These are phyloP conservation scores for Phasianus colchicus DNA, from an alignment of 2,113 vertebrate species.

Conservation along the genomic window DNA sequence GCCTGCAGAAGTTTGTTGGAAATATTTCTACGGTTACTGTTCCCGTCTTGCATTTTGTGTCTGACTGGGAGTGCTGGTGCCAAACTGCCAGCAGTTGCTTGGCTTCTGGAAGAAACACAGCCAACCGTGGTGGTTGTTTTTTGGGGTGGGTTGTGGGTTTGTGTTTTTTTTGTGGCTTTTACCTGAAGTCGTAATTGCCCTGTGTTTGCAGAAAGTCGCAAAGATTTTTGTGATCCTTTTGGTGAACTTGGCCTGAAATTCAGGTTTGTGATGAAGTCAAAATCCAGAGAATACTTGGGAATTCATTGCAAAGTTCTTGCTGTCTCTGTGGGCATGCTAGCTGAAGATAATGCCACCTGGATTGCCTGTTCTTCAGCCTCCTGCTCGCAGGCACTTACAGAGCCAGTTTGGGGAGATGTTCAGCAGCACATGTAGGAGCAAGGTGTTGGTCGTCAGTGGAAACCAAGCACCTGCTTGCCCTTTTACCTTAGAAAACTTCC, in stretches of 20 bases:
- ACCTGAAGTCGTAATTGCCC: background rate
- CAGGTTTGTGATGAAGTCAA: background rate
- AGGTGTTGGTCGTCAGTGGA: slow-evolving; percentile 8
- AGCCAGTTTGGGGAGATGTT: slow-evolving; percentile 33
- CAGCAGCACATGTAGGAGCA: slow-evolving; percentile 2
- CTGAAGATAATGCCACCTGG: slow-evolving; percentile 29
- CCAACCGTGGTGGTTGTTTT: background rate
- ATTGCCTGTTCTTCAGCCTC: background rate
- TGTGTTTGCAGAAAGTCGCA: background rate
- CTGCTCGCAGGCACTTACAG: background rate
- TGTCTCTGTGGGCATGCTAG: background rate
- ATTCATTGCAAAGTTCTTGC: background rate
- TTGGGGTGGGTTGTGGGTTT: background rate
- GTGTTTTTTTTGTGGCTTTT: background rate
- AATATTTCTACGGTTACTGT: slow-evolving; percentile 15
- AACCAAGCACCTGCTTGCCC: slow-evolving; percentile 46
- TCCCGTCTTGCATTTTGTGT: background rate
- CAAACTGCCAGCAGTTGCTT: background rate
- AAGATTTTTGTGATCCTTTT: background rate
- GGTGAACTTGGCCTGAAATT: background rate
- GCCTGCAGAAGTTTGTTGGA: slow-evolving; percentile 11
- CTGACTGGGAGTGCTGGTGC: background rate
- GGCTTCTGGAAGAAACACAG: background rate
- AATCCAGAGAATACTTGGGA: slow-evolving; percentile 3
- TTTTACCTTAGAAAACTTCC: slow-evolving; percentile 39